These are phyloP conservation scores for Sebastes minor DNA, from an alignment of 2,797 vertebrate genomes.

Conservation along the genomic window DNA sequence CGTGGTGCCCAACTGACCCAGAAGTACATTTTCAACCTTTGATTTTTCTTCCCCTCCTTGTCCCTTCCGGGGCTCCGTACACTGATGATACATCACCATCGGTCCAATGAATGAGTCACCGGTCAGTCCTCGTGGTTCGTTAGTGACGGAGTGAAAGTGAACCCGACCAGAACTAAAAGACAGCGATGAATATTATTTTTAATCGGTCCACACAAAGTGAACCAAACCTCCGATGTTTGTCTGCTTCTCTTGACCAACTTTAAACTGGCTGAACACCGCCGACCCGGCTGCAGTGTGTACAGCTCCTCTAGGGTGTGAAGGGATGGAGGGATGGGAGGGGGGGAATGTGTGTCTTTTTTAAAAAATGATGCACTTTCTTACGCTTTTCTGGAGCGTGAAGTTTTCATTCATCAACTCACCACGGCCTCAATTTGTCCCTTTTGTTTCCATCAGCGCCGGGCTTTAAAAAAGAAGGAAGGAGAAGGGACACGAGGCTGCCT, in stretches of 20 bases:
- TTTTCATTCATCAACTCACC: slow-evolving; percentile 36
- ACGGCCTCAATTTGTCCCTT: slow-evolving; percentile 18
- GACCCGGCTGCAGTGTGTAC: slow-evolving; percentile 15
- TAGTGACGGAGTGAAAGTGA: not conserved
- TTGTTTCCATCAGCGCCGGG: slow-evolving; percentile 8
- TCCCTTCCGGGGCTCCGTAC: not conserved
- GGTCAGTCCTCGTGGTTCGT: not conserved
- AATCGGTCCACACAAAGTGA: not conserved
- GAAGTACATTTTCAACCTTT: not conserved
- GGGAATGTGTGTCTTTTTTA: not conserved
- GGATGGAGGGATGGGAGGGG: too few species aligned
- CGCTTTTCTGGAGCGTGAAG: slow-evolving; percentile 12
- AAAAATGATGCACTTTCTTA: slow-evolving; percentile 2
- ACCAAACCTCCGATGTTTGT: not conserved
- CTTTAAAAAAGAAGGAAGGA: not conserved
- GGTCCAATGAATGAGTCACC: not conserved
- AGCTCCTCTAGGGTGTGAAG: not conserved
- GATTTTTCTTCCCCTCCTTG: not conserved
- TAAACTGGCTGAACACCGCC: slow-evolving; percentile 14
- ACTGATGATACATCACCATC: not conserved
- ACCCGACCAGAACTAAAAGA: not conserved
- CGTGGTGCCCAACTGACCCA: not conserved
- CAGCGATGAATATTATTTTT: not conserved
- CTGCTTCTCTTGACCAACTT: slow-evolving; percentile 10
- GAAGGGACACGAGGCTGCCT: not conserved